phyloP scores from a whole-genome alignment of 2,113 vertebrate genomes.

The Menura novaehollandiae region DNA sequence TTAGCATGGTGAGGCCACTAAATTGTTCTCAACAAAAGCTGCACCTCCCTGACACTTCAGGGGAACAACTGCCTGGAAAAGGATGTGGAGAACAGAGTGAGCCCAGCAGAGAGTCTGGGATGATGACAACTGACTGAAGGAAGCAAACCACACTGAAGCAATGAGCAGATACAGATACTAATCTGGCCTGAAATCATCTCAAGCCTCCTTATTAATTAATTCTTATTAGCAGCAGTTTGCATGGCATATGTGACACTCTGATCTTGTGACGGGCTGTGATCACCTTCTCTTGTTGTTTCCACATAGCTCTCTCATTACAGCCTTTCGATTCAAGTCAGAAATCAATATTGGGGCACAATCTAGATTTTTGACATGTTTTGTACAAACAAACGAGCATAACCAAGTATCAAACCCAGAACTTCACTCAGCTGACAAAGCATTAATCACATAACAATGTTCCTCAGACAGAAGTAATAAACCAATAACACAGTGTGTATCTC shows the following conservation, averaged over 20 bases:
- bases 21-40: not conserved
- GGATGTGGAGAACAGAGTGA: fast-evolving
- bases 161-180: not conserved
- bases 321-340: not conserved
- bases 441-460: not conserved
- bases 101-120: not conserved
- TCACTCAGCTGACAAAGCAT: not conserved
- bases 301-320: not conserved
- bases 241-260: fast-evolving
- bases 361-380: not conserved
- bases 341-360: not conserved
- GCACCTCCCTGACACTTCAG: not conserved
- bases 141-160: not conserved
- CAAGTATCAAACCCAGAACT: not conserved
- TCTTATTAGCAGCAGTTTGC: not conserved
- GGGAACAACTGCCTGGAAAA: not conserved
- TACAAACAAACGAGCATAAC: not conserved
- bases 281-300: not conserved
- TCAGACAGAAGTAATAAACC: not conserved
- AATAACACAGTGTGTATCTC: not conserved
- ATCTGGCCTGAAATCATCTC: not conserved
- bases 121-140: fast-evolving
- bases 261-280: fast-evolving
- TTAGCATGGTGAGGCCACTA: fast-evolving
- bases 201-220: not conserved